Evolutionary conservation across 2,797 vertebrate genomes (phyloP).

Genomic region (Scomberomorus guttatus): DNA sequence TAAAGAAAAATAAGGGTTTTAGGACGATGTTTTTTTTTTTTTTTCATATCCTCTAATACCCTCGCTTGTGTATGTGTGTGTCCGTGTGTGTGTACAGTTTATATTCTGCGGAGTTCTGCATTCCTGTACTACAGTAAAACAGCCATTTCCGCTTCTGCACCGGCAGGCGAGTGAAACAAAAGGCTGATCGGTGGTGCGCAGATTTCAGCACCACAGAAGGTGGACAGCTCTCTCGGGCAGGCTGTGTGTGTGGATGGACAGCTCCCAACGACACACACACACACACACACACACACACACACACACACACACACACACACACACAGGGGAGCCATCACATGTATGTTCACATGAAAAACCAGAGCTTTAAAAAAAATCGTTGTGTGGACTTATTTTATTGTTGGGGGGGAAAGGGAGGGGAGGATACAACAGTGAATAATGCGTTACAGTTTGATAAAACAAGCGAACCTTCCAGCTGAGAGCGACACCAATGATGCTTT

Average conservation of each 20-base stretch:
- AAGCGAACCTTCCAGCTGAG: slow-evolving; percentile 24
- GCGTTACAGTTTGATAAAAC: slow-evolving; percentile 38
- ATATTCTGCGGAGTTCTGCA: slow-evolving; percentile 30
- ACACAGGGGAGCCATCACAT: slow-evolving; percentile 20
- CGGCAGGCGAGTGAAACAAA: slow-evolving; percentile 70
- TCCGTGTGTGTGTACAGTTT: neutral
- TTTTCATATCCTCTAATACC: neutral
- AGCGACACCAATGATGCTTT: neutral
- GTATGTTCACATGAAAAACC: slow-evolving; percentile 50
- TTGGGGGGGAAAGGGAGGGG: neutral
- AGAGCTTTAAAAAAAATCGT: slow-evolving; percentile 35
- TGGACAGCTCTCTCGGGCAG: slow-evolving; percentile 83
- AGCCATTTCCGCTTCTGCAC: slow-evolving; percentile 53
- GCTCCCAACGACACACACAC: slow-evolving; percentile 60
- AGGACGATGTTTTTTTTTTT: neutral
- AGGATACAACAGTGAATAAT: slow-evolving; percentile 15
- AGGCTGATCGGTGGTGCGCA: slow-evolving; percentile 62
- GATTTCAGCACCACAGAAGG: slow-evolving; percentile 85
- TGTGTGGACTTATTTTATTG: slow-evolving; percentile 72
- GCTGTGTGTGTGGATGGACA: slow-evolving; percentile 62
- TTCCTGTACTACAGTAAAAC: slow-evolving; percentile 51
- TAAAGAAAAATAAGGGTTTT: neutral
- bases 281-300: slow-evolving; percentile 27
- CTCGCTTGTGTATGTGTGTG: neutral
- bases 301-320: slow-evolving; percentile 12